Percentiles rank a stretch among this genome's conserved stretches.
Conservation (phyloP, 2,797 vertebrate species). For the Pseudomugil gertrudae region DNA sequence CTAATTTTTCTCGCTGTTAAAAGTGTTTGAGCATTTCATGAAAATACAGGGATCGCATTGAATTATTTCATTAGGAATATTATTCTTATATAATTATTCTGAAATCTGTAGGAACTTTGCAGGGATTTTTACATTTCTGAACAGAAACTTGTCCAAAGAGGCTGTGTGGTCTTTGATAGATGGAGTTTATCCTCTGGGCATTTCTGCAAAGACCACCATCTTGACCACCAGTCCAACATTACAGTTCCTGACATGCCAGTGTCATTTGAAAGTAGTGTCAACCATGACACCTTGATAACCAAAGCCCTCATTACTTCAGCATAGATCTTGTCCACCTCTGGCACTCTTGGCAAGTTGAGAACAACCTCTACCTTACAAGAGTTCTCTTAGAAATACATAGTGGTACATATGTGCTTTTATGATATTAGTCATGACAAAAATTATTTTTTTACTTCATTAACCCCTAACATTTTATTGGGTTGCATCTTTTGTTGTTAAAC, state of each 20-base stretch:
- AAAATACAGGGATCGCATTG: background rate
- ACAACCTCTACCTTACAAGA: conserved; percentile 30
- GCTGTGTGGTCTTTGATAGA: conserved; percentile 21
- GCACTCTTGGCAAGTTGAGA: conserved; percentile 32
- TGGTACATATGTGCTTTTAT: background rate
- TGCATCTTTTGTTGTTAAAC: background rate
- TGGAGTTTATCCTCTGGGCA: conserved; percentile 7
- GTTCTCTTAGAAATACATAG: conserved; percentile 13
- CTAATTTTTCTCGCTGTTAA: background rate
- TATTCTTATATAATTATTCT: background rate
- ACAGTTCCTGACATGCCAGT: conserved; percentile 34
- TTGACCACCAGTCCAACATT: conserved; percentile 30
- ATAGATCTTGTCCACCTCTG: conserved; percentile 65
- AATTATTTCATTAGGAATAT: background rate
- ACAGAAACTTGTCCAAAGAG: conserved; percentile 18
- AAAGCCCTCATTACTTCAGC: conserved; percentile 68
- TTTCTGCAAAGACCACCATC: conserved; percentile 24
- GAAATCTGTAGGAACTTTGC: background rate
- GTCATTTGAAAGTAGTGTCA: conserved; percentile 48
- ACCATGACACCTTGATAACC: conserved; percentile 49
- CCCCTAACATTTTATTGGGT: background rate
- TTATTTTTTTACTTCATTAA: background rate
- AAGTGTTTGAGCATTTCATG: background rate
- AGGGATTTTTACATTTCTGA: background rate
- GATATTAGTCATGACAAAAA: background rate